Percentiles rank a stretch among this genome's conserved stretches.
These are phyloP conservation scores for Clunio marinus DNA, from an alignment of 2,888 invertebrate genomes.

Conservation along the genomic window DNA sequence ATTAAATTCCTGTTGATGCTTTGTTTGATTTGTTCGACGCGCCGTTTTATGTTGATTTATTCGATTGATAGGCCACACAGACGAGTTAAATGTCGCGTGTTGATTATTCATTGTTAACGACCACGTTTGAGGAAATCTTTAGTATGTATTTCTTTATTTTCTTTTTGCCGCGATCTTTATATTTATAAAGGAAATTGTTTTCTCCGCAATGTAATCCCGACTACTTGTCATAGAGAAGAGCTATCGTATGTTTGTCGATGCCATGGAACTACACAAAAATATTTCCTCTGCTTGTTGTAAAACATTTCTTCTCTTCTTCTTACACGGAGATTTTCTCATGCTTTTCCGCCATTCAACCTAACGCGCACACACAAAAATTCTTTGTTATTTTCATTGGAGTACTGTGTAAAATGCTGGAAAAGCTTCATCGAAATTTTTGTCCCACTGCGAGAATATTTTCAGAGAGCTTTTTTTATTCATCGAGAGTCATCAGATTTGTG, in stretches of 20 bases:
- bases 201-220: background rate
- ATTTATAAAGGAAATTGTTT: background rate
- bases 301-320: slow-evolving; percentile 3
- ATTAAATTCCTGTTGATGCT: slow-evolving; percentile 1
- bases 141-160: background rate
- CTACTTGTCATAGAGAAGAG: slow-evolving; percentile 28
- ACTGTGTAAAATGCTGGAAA: too few species aligned
- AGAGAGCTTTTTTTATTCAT: too few species aligned
- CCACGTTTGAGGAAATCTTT: background rate
- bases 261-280: slow-evolving; percentile 8
- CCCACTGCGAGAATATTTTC: too few species aligned
- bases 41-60: background rate
- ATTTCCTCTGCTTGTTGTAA: slow-evolving; percentile 18
- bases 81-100: slow-evolving; percentile 6
- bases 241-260: slow-evolving; percentile 26
- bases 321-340: slow-evolving; percentile 11
- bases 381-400: too few species aligned
- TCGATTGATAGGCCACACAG: slow-evolving; percentile 7
- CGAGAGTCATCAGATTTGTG: too few species aligned
- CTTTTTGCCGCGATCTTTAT: background rate
- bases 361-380: background rate
- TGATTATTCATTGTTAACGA: slow-evolving; percentile 14
- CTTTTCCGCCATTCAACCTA: slow-evolving; percentile 8
- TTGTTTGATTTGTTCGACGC: background rate
- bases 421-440: background rate